Evolutionary conservation across 2,797 vertebrate genomes (phyloP).

Genomic region (Urophycis tenuis): DNA sequence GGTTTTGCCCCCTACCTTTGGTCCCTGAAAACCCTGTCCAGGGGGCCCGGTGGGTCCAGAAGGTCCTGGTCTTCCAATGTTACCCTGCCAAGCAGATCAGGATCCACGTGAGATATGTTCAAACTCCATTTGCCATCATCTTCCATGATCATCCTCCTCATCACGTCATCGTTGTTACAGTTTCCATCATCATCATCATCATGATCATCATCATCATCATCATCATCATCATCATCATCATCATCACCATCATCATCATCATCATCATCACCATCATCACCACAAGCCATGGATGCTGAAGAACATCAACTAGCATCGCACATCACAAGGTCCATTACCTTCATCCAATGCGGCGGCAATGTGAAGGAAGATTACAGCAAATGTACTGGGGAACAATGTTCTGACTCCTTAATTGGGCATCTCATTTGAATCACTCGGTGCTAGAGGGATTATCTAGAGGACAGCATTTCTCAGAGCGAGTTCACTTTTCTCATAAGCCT

Average conservation of each 20-base stretch:
- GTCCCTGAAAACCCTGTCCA: conserved; percentile 82
- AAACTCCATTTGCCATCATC: not conserved
- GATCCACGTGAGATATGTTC: not conserved
- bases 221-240: not conserved
- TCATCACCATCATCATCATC: not conserved
- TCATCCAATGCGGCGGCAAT: too few relatives aligned
- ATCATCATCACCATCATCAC: not conserved
- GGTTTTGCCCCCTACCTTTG: conserved; percentile 71
- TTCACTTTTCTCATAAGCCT: not conserved
- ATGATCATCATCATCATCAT: too few relatives aligned
- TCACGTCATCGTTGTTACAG: too few relatives aligned
- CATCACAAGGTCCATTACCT: not conserved
- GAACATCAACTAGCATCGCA: not conserved
- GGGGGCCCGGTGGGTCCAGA: conserved; percentile 74
- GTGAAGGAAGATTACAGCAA: not conserved
- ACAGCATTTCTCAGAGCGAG: not conserved
- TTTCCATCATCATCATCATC: not conserved
- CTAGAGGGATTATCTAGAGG: not conserved
- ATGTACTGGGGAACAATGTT: not conserved
- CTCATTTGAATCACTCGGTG: not conserved
- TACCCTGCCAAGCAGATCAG: conserved; percentile 66
- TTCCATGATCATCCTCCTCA: not conserved
- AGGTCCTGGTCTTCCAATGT: conserved; percentile 72
- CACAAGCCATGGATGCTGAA: not conserved
- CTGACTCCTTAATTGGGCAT: not conserved